Evolutionary conservation across 1,140 invertebrate species (phyloP).

Genomic region (Pseudachorutes palmiensis): DNA sequence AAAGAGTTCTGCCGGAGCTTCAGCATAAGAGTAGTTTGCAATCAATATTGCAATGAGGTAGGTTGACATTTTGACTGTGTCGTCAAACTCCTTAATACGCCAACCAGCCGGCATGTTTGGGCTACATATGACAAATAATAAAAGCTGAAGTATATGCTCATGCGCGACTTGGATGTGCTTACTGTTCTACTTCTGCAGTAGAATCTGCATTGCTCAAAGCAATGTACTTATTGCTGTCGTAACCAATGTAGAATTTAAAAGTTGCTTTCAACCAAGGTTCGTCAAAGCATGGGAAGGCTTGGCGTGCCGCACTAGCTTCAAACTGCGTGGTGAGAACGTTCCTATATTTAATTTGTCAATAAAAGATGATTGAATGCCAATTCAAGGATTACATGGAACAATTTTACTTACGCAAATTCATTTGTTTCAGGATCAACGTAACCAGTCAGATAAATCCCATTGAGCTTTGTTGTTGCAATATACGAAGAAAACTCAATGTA

Average conservation of each 20-base stretch:
- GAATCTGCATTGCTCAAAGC: neutral
- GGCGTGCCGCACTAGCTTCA: slow-evolving; percentile 49
- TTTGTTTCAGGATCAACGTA: slow-evolving; percentile 21
- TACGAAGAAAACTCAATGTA: slow-evolving; percentile 21
- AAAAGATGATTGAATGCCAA: neutral
- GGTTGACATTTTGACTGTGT: slow-evolving; percentile 58
- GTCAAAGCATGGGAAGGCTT: slow-evolving; percentile 54
- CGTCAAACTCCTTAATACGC: slow-evolving; percentile 13
- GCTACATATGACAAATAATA: neutral
- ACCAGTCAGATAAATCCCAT: slow-evolving; percentile 29
- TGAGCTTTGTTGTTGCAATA: slow-evolving; percentile 13
- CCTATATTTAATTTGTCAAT: slow-evolving; percentile 22
- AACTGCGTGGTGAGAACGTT: slow-evolving; percentile 46
- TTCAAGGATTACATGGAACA: neutral
- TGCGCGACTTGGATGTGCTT: neutral
- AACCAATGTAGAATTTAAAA: neutral
- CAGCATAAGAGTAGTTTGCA: slow-evolving; percentile 55
- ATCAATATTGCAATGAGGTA: slow-evolving; percentile 70
- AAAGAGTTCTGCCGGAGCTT: neutral
- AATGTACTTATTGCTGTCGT: neutral
- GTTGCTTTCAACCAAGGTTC: slow-evolving; percentile 40
- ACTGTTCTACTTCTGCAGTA: neutral
- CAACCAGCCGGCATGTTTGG: neutral
- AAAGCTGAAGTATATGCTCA: neutral
- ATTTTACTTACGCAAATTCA: neutral